These are phyloP conservation scores for Pica pica DNA, from an alignment of 2,113 vertebrate species.

Conservation along the genomic window DNA sequence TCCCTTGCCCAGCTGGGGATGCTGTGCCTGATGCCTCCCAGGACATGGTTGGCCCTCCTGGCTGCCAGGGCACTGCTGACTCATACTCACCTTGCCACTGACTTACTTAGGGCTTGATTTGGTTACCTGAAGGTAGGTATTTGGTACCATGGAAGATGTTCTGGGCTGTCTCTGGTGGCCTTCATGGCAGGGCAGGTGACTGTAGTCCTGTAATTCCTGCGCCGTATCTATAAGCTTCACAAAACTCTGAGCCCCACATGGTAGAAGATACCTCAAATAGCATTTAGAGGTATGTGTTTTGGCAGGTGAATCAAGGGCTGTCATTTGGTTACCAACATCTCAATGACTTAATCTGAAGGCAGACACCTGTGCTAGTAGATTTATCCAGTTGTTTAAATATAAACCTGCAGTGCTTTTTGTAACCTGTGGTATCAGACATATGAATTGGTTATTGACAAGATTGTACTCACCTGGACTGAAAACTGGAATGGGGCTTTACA, in stretches of 20 bases:
- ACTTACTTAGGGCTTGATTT: neutral
- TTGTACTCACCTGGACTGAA: neutral
- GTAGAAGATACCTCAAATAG: neutral
- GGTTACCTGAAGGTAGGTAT: neutral
- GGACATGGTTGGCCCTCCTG: neutral
- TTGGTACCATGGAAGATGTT: neutral
- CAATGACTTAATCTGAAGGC: neutral
- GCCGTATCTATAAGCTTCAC: neutral
- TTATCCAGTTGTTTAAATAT: neutral
- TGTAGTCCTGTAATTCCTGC: neutral
- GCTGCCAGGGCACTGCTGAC: neutral
- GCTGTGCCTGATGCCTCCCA: neutral
- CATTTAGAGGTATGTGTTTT: neutral
- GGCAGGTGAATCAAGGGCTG: neutral
- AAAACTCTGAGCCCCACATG: neutral
- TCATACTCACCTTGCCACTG: neutral
- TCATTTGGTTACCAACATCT: neutral
- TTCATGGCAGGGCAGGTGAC: neutral
- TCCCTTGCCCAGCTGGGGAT: rapidly evolving
- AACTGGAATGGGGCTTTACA: neutral
- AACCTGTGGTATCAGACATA: neutral
- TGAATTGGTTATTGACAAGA: neutral
- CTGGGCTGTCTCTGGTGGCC: neutral
- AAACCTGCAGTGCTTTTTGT: neutral
- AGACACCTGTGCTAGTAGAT: neutral